Conservation (phyloP, 2,888 invertebrate species). For the Drosophila greeni region DNA sequence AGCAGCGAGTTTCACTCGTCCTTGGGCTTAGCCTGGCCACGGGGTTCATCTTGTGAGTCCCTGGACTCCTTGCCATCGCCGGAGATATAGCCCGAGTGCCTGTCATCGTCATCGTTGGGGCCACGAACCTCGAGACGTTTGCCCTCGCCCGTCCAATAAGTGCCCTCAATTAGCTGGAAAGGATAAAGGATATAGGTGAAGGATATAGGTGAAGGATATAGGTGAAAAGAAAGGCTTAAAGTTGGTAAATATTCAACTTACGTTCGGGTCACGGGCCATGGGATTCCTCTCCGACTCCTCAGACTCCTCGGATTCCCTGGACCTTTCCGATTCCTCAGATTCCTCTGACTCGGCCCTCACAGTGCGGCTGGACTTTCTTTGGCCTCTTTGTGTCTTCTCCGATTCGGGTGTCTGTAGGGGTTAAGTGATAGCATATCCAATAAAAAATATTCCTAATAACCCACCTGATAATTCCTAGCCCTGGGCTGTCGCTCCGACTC, state of each 20-base stretch:
- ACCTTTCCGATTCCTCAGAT: not conserved
- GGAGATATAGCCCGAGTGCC: slow-evolving; percentile 13
- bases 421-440: no score
- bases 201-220: not conserved
- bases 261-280: not conserved
- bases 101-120: not conserved
- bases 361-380: not conserved
- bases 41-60: not conserved
- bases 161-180: slow-evolving; percentile 11
- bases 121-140: not conserved
- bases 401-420: no score
- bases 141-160: slow-evolving; percentile 40
- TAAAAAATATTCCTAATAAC: not conserved
- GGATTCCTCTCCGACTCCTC: not conserved
- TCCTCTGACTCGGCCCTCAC: not conserved
- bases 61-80: slow-evolving; percentile 8
- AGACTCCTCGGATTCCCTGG: not conserved
- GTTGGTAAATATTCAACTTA: not conserved
- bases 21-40: not conserved
- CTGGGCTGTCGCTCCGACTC: not conserved
- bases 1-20: slow-evolving; percentile 4
- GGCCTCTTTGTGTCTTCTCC: not conserved
- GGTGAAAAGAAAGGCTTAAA: no score
- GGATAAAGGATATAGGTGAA: no score
- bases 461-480: not conserved